Percentiles rank a stretch among this genome's conserved stretches.
Conservation (phyloP, 2,113 vertebrate species). For the Phyllostomus discolor region DNA sequence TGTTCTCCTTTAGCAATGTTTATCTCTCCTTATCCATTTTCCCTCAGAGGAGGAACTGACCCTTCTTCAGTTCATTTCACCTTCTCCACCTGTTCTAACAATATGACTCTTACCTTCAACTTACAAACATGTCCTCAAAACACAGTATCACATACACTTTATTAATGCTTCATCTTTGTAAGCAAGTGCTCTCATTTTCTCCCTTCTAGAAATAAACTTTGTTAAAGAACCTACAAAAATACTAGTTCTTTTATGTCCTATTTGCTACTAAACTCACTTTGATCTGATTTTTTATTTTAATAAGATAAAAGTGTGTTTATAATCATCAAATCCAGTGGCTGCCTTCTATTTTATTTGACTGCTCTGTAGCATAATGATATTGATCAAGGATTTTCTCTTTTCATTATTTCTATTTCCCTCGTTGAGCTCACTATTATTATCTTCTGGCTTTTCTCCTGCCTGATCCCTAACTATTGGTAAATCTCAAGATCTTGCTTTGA, state of each 20-base stretch:
- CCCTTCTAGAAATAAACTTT: not conserved
- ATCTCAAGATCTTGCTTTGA: not conserved
- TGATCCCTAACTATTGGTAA: not conserved
- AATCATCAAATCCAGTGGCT: not conserved
- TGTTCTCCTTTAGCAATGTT: not conserved
- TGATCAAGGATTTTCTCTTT: not conserved
- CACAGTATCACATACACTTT: not conserved
- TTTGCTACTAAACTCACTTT: not conserved
- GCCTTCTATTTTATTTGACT: not conserved
- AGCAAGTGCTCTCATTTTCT: not conserved
- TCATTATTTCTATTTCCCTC: not conserved
- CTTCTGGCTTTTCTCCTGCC: not conserved
- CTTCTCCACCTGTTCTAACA: conserved; percentile 15
- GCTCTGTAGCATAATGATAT: not conserved
- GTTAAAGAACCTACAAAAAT: not conserved
- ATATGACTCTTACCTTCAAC: not conserved
- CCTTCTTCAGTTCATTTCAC: conserved; percentile 5
- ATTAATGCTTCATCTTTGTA: not conserved
- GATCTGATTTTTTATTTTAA: not conserved
- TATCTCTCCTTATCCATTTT: not conserved
- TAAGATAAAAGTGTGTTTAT: not conserved
- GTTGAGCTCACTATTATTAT: not conserved
- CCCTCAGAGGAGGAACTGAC: not conserved
- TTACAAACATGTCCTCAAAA: not conserved
- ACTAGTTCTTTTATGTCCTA: not conserved